Conservation (phyloP, 2,113 vertebrate species). For the Menura novaehollandiae region DNA sequence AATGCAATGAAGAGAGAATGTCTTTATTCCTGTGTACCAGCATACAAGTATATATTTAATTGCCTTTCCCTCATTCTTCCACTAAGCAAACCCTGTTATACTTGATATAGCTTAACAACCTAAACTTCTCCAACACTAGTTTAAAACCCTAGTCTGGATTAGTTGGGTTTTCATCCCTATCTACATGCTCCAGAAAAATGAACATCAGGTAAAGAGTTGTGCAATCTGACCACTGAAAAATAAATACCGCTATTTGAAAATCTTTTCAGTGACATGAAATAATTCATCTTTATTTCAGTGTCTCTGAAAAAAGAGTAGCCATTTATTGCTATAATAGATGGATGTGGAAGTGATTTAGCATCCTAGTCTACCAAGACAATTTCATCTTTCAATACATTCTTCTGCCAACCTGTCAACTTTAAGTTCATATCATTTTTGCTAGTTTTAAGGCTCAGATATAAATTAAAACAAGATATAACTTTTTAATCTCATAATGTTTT, state of each 20-base stretch:
- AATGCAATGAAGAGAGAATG: not conserved
- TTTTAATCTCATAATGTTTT: not conserved
- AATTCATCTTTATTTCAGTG: not conserved
- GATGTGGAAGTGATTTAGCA: not conserved
- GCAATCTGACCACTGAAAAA: not conserved
- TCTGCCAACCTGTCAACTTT: not conserved
- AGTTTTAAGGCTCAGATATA: not conserved
- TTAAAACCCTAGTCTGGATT: not conserved
- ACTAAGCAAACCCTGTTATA: not conserved
- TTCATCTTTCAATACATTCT: not conserved
- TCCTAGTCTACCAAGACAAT: not conserved
- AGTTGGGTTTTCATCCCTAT: not conserved
- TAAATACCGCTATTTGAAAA: not conserved
- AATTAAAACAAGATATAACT: not conserved
- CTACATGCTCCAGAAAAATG: not conserved
- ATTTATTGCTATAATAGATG: not conserved
- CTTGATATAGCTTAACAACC: not conserved
- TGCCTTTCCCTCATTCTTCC: not conserved
- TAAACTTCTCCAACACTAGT: not conserved
- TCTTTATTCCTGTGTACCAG: not conserved
- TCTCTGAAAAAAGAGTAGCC: not conserved
- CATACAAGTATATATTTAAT: not conserved
- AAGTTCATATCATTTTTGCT: not conserved
- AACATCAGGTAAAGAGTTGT: not conserved
- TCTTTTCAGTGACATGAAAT: not conserved